phyloP scores from a whole-genome alignment of 2,113 vertebrate species.

The Pituophis catenifer region DNA sequence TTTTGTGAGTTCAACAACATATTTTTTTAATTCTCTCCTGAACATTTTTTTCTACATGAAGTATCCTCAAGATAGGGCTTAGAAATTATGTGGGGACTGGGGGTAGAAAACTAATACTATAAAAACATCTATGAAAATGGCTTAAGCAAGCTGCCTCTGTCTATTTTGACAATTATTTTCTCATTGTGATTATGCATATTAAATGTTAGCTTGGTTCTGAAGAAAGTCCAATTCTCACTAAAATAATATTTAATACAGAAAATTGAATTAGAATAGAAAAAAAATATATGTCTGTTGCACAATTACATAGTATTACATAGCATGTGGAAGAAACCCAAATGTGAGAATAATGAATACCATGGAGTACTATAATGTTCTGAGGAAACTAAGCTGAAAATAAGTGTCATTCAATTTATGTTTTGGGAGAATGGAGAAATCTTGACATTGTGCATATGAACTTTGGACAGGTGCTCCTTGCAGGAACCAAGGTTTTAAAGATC shows the following conservation, averaged over 20 bases:
- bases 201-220: not conserved
- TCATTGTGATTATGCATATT: not conserved
- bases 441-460: not conserved
- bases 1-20: not conserved
- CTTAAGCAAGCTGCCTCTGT: not conserved
- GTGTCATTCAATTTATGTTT: not conserved
- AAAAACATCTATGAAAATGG: not conserved
- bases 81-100: too few species aligned
- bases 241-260: not conserved
- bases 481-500: not conserved
- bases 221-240: not conserved
- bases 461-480: not conserved
- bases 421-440: not conserved
- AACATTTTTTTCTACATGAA: not conserved
- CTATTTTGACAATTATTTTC: not conserved
- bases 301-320: not conserved
- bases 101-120: not conserved
- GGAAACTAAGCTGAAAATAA: not conserved
- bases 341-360: not conserved
- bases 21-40: too few species aligned
- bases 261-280: not conserved
- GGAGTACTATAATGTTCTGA: not conserved
- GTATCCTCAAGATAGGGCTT: not conserved
- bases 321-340: not conserved
- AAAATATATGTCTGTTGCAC: not conserved